Base-by-base conservation (phyloP, 2,888 invertebrate species). In the Mallateleia sp. region DNA sequence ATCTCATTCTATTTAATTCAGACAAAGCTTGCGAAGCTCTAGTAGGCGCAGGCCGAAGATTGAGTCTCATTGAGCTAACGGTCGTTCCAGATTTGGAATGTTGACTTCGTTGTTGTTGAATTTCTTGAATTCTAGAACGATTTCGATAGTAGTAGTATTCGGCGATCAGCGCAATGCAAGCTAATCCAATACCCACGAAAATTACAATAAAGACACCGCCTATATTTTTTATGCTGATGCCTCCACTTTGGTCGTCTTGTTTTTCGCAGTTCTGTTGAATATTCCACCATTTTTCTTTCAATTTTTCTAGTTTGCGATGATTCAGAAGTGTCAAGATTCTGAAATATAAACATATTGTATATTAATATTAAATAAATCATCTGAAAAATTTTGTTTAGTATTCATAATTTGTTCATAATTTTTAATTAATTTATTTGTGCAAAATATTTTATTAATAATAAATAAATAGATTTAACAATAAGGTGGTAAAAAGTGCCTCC, bases 181-280 rank as follows among this genome's bases (percentile, higher is more conserved):
- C 99, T 94, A 99, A 96, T 0, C 98, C 98, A 38, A 99, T 99
- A 0, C 99, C 99, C 91, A 99, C 98, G 93, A 99, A 98, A 88
- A 99, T 99, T 0, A 99, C 99, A 72, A 99, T 98, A 94, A 99
- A 99, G 0, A 99, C 99, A 0, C 99, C 99, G 60, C 99, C 99
- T 90, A 99, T 99, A 94, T 99, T 99, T 93, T 99, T 97, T 85
- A 99, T 99, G 84, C 99, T 99, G 93, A 99, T 99, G 64, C 99
- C 99, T 93, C 99, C 99, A 3, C 98, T 98, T 93, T 99, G 98
- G 93, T 99, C 98, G 93, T 98, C 98, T 74, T 98, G 97, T 90
- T 98, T 97, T 91, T 98, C 98, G 92, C 98, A 98, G 8, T 97
- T 96, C 0, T 97, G 97, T 92, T 99, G 99, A 88, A 97, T 97